These are phyloP conservation scores for Microctenopoma steveboyesi DNA, from an alignment of 2,797 vertebrate species.

Conservation along the genomic window DNA sequence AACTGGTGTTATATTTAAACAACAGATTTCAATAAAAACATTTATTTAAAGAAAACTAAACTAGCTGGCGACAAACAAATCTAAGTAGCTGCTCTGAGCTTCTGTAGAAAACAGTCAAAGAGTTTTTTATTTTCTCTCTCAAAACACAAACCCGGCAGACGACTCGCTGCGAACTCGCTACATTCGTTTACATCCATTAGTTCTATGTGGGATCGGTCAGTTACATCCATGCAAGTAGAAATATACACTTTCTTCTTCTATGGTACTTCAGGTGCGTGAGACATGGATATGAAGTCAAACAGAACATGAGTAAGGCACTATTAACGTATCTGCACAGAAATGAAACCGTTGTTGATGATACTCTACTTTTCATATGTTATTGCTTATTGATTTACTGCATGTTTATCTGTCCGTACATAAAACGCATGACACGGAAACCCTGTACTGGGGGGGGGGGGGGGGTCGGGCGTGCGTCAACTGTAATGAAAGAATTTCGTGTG, in stretches of 20 bases:
- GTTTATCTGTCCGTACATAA: not conserved
- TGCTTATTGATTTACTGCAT: conserved; percentile 62
- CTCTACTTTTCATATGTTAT: conserved; percentile 66
- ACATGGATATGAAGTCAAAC: conserved; percentile 15
- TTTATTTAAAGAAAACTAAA: too few relatives aligned
- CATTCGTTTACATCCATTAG: conserved; percentile 51
- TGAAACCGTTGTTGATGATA: conserved; percentile 38
- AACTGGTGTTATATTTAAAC: too few relatives aligned
- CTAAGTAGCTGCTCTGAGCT: conserved; percentile 15
- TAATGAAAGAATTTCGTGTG: not conserved
- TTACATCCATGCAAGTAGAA: conserved; percentile 21
- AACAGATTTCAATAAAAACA: too few relatives aligned
- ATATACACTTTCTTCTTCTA: conserved; percentile 44
- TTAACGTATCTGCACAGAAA: conserved; percentile 54
- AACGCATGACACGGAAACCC: not conserved
- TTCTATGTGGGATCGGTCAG: conserved; percentile 25
- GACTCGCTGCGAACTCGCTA: conserved; percentile 63
- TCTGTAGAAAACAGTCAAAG: not conserved
- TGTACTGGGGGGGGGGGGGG: not conserved
- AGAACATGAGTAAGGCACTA: conserved; percentile 78
- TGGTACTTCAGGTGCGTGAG: conserved; percentile 30
- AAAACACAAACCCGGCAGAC: conserved; percentile 61
- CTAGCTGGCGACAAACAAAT: not conserved
- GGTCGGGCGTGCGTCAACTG: too few relatives aligned
- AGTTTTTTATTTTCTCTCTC: conserved; percentile 15